These are phyloP conservation scores for Dascyllus trimaculatus DNA, from an alignment of 2,113 vertebrate genomes.

Conservation along the genomic window DNA sequence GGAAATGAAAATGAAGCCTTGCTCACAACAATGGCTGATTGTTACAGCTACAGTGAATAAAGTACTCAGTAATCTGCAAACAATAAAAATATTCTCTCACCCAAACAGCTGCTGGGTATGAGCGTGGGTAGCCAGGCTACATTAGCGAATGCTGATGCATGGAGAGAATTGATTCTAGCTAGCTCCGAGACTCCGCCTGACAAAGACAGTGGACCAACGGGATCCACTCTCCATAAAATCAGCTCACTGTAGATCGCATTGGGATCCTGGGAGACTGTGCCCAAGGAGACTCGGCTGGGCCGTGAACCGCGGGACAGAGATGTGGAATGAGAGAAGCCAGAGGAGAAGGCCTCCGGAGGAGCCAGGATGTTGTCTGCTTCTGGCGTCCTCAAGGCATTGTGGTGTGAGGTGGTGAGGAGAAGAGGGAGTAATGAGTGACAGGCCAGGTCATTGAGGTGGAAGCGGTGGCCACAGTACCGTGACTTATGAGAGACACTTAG, in stretches of 20 bases:
- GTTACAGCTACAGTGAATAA: background rate
- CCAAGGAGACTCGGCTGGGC: conserved; percentile 72
- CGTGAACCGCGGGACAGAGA: conserved; percentile 66
- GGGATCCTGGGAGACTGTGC: conserved; percentile 88
- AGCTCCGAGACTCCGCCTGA: conserved; percentile 98
- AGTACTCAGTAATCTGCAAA: background rate
- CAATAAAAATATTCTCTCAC: conserved; percentile 81
- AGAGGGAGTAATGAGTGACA: conserved; percentile 97
- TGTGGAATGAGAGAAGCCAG: conserved; percentile 40
- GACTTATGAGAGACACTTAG: conserved; percentile 98
- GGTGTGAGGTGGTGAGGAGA: conserved; percentile 96
- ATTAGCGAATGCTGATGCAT: conserved; percentile 96
- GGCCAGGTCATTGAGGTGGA: conserved; percentile 97
- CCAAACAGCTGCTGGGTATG: conserved; percentile 96
- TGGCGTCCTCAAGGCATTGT: conserved; percentile 92
- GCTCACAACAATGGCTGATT: background rate
- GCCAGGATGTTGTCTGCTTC: conserved; percentile 76
- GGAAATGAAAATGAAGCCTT: conserved; percentile 2
- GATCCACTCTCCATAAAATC: conserved; percentile 98
- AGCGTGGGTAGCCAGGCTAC: conserved; percentile 97
- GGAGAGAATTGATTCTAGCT: conserved; percentile 97
- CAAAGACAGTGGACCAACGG: conserved; percentile 96
- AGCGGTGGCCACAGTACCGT: conserved; percentile 97
- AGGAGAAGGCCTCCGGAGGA: conserved; percentile 46
- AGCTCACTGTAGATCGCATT: conserved; percentile 96